Percentiles rank a stretch among this genome's conserved stretches.
phyloP scores from a whole-genome alignment of 2,888 invertebrate genomes.

The Polydrusus cervinus region DNA sequence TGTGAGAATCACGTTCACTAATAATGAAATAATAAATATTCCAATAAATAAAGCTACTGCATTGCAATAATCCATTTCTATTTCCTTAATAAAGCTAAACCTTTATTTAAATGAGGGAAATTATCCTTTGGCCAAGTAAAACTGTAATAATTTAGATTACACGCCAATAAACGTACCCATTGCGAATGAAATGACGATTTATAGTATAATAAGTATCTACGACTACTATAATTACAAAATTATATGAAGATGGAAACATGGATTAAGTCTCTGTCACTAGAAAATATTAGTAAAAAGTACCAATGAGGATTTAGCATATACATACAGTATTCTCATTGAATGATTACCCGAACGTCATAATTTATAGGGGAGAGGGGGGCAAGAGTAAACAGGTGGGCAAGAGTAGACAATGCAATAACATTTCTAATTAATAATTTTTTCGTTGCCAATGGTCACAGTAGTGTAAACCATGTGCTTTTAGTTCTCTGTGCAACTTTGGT shows the following conservation, averaged over 20 bases:
- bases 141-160: slow-evolving; percentile 12
- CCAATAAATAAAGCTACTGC: slow-evolving; percentile 10
- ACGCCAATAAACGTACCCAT: slow-evolving; percentile 3
- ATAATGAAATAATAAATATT: neutral
- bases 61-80: slow-evolving; percentile 11
- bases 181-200: slow-evolving; percentile 8
- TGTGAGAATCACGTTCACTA: slow-evolving; percentile 6
- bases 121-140: slow-evolving; percentile 8
- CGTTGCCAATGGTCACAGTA: no score
- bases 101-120: slow-evolving; percentile 27
- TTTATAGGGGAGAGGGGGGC: no score
- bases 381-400: no score
- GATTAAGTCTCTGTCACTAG: no score
- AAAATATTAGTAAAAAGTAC: no score
- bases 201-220: neutral
- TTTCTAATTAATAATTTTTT: no score
- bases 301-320: no score
- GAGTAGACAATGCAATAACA: no score
- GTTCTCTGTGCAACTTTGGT: no score
- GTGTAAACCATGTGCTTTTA: no score
- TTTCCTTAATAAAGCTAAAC: slow-evolving; percentile 12
- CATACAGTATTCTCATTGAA: no score
- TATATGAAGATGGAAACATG: neutral
- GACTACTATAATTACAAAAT: neutral
- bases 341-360: no score